Evolutionary conservation across 2,888 invertebrate genomes (phyloP), one percentile per base, ranked within the genome.

Genomic region (Nebria brevicollis): DNA sequence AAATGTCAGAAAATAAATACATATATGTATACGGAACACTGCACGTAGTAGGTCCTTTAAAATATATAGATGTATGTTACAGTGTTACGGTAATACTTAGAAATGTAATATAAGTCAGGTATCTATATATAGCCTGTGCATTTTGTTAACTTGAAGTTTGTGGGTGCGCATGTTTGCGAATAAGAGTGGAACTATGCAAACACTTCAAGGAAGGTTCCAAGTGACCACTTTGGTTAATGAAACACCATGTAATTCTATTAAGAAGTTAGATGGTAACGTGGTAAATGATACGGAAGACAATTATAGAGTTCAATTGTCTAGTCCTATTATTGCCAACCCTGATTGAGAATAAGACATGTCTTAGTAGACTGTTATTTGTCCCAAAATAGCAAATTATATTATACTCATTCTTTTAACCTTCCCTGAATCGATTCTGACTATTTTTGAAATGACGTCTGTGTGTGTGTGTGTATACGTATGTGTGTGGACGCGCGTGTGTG

Each of bases 151-250:
- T 54, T 54, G 4, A 11, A 54, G 54, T 54, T 11, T 54, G 54
- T 6, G 54, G 54, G 54, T 34, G 34, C 54, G 54, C 13, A 43
- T 54, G 54, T 54, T 5, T 70, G 70, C 13, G 34, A 34, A 70
- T 70, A 8, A 25, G 70, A 25, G 25, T 34, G 15, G 34, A 68
- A 70, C 70, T 70, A 20, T 5, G 10, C 70, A 70, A 70, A 70
- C 70, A 70, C 13, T 70, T 70, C 7, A 26, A 70, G 70, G 25
- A 70, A 25, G 66, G 66, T n/a, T 25, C 66, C 15, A 66, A 70
- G 70, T 70, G 70, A 70, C 70, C 70, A 70, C 70, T 70, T 70
- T 26, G 25, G 10, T 2, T 70, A 70, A 70, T 70, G 70, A 70
- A 70, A 70, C 68, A 68, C 6, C 15, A 11, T 34, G 25, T 70